A percentile compares a stretch with the other conserved stretches of the same genome.
Evolutionary conservation across 2,888 invertebrate genomes (phyloP).

Genomic region (Baronia brevicornis): DNA sequence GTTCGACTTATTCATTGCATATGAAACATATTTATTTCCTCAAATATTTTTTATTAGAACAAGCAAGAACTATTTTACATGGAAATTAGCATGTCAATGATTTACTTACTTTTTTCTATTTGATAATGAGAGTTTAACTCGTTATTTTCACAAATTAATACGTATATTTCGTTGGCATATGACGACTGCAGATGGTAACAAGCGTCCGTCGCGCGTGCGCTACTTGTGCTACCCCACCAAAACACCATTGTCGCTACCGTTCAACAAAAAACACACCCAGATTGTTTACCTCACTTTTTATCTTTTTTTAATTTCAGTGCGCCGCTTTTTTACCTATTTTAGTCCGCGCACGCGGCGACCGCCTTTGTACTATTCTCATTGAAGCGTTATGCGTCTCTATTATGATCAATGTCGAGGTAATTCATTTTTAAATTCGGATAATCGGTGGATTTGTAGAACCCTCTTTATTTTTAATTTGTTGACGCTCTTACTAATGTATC

Average conservation of each 20-base stretch:
- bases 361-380: conserved; percentile 55
- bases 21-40: too few relatives aligned
- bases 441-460: conserved; percentile 40
- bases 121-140: too few relatives aligned
- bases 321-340: conserved; percentile 60
- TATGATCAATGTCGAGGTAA: conserved; percentile 52
- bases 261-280: conserved; percentile 62
- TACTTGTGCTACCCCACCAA: conserved; percentile 54
- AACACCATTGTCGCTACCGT: conserved; percentile 45
- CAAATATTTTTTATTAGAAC: too few relatives aligned
- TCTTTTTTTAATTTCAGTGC: conserved; percentile 66
- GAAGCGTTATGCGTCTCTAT: conserved; percentile 53
- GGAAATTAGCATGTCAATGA: too few relatives aligned
- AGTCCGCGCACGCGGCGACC: conserved; percentile 61
- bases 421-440: conserved; percentile 60
- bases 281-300: conserved; percentile 74
- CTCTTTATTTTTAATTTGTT: conserved; percentile 30
- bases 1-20: too few relatives aligned
- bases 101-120: too few relatives aligned
- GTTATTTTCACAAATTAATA: too few relatives aligned
- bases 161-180: conserved; percentile 18
- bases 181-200: conserved; percentile 40
- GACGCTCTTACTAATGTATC: conserved; percentile 22
- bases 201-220: conserved; percentile 41
- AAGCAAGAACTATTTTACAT: too few relatives aligned